phyloP scores from a whole-genome alignment of 1,140 invertebrate genomes.

The Chrysomallon squamiferum region DNA sequence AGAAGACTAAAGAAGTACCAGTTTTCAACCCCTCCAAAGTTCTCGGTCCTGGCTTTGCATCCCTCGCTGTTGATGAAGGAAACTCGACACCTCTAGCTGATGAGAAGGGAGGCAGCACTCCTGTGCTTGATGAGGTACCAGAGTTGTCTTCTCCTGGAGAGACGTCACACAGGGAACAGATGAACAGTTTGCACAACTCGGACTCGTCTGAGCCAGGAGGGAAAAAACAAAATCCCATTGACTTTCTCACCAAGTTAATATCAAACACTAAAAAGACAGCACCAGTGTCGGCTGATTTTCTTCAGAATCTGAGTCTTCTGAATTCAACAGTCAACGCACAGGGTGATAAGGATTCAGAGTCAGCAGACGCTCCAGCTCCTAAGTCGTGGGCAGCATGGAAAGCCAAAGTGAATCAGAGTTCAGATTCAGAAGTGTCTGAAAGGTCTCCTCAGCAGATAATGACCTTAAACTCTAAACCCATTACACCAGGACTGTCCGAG shows the following conservation, averaged over 20 bases:
- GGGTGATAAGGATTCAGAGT: constrained; percentile 14
- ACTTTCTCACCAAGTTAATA: constrained; percentile 56
- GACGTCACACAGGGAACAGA: constrained; percentile 7
- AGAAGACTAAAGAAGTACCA: not conserved
- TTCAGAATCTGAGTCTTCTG: constrained; percentile 46
- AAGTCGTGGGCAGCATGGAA: constrained; percentile 49
- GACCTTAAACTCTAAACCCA: too few species aligned
- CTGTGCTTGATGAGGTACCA: constrained; percentile 41
- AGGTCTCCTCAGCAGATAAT: too few species aligned
- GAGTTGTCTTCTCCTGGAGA: not conserved
- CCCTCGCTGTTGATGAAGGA: constrained; percentile 33
- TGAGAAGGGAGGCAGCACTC: constrained; percentile 39
- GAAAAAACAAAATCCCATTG: constrained; percentile 49
- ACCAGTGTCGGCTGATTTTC: constrained; percentile 28
- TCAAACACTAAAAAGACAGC: constrained; percentile 45
- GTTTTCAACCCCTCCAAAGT: not conserved
- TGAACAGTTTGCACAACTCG: not conserved
- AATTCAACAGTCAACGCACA: constrained; percentile 37
- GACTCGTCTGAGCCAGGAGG: constrained; percentile 1
- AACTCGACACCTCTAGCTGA: constrained; percentile 50
- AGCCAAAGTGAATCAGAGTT: constrained; percentile 23
- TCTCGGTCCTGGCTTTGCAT: too few species aligned
- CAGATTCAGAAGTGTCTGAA: too few species aligned
- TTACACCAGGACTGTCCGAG: too few species aligned
- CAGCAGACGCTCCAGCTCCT: constrained; percentile 7